These are phyloP conservation scores for Pocillopora verrucosa DNA, from an alignment of 64 coral and sea anemone genomes.

Conservation along the genomic window DNA sequence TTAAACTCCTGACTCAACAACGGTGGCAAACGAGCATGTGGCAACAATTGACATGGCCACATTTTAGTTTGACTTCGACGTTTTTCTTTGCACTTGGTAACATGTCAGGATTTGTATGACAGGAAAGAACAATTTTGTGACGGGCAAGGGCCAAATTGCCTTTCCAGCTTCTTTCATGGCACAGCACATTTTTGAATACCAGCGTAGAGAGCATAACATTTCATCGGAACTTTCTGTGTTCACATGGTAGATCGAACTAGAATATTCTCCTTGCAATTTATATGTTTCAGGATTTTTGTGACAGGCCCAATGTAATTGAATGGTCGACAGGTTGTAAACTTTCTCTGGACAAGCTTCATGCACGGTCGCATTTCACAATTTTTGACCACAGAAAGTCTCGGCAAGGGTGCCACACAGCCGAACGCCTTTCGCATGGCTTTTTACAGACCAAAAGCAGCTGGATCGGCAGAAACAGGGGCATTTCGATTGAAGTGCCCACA, in stretches of 20 bases:
- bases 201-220: background rate
- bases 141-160: constrained; percentile 14
- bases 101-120: constrained; percentile 12
- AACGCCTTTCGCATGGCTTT: constrained; percentile 28
- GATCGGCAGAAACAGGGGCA: background rate
- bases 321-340: constrained; percentile 60
- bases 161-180: background rate
- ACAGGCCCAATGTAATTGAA: background rate
- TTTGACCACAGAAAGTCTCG: constrained; percentile 13
- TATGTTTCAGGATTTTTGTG: background rate
- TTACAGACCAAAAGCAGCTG: constrained; percentile 10
- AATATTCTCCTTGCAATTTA: constrained; percentile 46
- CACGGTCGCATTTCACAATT: constrained; percentile 47
- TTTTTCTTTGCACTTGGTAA: constrained; percentile 21
- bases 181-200: background rate
- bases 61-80: background rate
- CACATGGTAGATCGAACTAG: constrained; percentile 28
- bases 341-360: background rate
- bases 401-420: constrained; percentile 62
- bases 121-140: constrained; percentile 14
- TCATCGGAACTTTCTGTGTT: background rate
- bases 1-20: background rate
- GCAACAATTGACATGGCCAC: constrained; percentile 17
- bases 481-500: constrained; percentile 21
- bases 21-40: background rate